Conservation (phyloP, 2,888 invertebrate genomes). For the Itoplectis maculator region DNA sequence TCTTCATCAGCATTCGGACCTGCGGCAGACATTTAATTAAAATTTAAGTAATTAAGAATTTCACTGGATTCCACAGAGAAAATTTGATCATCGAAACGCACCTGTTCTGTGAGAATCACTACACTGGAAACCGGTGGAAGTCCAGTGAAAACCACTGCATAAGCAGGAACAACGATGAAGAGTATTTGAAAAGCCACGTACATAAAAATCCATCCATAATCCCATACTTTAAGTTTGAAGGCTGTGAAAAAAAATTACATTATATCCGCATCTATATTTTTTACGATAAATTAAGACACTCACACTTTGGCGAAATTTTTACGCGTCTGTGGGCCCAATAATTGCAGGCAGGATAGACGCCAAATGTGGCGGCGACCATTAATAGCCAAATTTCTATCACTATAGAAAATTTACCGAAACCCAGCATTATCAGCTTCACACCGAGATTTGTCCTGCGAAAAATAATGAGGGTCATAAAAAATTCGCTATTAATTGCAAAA, state of each 20-base stretch:
- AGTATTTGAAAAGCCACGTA: slow-evolving; percentile 82
- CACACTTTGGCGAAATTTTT: slow-evolving; percentile 81
- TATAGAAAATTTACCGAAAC: slow-evolving; percentile 87
- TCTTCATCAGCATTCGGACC: slow-evolving; percentile 95
- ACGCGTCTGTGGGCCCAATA: slow-evolving; percentile 85
- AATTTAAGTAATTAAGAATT: no score
- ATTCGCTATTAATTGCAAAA: background rate
- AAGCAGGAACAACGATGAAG: slow-evolving; percentile 84
- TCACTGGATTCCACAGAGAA: slow-evolving; percentile 37
- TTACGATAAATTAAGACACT: slow-evolving; percentile 61
- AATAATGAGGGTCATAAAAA: background rate
- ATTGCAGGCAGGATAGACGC: slow-evolving; percentile 84
- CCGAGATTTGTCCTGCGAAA: slow-evolving; percentile 86
- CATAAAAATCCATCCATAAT: slow-evolving; percentile 81
- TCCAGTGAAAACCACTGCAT: slow-evolving; percentile 82
- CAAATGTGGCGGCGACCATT: slow-evolving; percentile 85
- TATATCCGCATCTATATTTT: background rate
- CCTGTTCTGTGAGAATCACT: slow-evolving; percentile 87
- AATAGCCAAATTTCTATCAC: slow-evolving; percentile 86
- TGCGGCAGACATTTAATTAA: slow-evolving; percentile 70
- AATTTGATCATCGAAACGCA: slow-evolving; percentile 43
- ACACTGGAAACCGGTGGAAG: slow-evolving; percentile 87
- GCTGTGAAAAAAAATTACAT: slow-evolving; percentile 78
- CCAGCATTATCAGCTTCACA: slow-evolving; percentile 86
- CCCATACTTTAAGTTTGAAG: slow-evolving; percentile 80